Base-by-base conservation (phyloP, 2,888 invertebrate species). In the Poecilobothrus nobilitatus region DNA sequence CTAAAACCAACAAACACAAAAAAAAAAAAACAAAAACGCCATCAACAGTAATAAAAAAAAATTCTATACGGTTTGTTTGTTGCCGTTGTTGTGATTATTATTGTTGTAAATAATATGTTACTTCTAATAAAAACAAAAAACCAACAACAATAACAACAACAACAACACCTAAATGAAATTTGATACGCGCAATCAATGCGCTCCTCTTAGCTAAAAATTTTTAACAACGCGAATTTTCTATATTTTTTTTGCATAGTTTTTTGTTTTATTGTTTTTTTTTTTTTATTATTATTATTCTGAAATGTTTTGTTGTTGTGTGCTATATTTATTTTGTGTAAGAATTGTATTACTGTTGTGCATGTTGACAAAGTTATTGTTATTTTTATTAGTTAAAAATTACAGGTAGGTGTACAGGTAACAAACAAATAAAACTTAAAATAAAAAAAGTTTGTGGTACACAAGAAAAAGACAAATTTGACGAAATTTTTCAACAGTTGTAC, bases 201-300 rank as follows among this genome's bases (percentile, higher is more conserved):
- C 53, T 53, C 53, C 53, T 53, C 53, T 53, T 53, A 53, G 53
- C 53, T 27, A 53, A 53, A 53, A 53, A 53, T 53, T 44, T 53
- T 53, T 18, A 53, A 53, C 53, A 53, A 53, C 53, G 53, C 53
- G 53, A 53, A 53, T 12, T 6, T 53, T 53, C 53, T 6, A 53
- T 6, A 53, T 15, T 53, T 53, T 53, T 15, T 53, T 53, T 37
- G 2, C 7, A 27, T 27, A 4, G 27, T 27, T 5, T 37, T 1
- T 3, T 37, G n/a, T n/a, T 37, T 37, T 37, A 27, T 27, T 27
- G 27, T 27, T 5, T 37, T 1, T 3, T 37, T 37, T 8, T 37
- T 37, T 10, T 37, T 8, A 12, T 37, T 37, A 8, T 37, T 37
- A 2, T 37, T 37, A 10, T 37, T 37, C 37, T 37, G 8, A 10